Percentiles rank a stretch among this genome's conserved stretches.
phyloP scores from a whole-genome alignment of 2,797 vertebrate species.

The Myotis findleyi region DNA sequence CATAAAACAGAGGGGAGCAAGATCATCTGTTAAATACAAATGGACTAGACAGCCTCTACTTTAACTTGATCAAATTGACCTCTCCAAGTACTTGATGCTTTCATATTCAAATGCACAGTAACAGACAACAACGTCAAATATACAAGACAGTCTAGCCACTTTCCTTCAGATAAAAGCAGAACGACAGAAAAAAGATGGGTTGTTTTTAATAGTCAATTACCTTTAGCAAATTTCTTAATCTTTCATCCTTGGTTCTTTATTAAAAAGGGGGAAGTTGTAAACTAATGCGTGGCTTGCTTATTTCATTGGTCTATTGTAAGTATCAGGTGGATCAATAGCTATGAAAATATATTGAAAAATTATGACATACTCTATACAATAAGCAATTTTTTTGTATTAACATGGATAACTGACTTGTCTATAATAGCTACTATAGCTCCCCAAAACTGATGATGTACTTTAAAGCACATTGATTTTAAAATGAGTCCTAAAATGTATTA shows the following conservation, averaged over 20 bases:
- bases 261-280: neutral
- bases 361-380: neutral
- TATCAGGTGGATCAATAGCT: neutral
- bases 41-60: neutral
- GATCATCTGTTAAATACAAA: neutral
- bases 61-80: neutral
- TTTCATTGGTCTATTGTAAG: neutral
- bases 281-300: neutral
- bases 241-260: neutral
- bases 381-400: constrained; percentile 19
- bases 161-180: neutral
- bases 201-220: neutral
- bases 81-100: neutral
- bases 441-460: constrained; percentile 38
- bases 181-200: neutral
- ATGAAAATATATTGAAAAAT: neutral
- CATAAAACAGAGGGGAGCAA: neutral
- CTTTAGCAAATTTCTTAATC: constrained; percentile 3
- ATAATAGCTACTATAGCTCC: neutral
- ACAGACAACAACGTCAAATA: neutral
- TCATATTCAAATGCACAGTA: neutral
- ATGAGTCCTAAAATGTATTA: constrained; percentile 54
- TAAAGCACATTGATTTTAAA: constrained; percentile 47
- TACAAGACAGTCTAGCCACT: neutral
- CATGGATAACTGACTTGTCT: neutral